Evolutionary conservation across 2,888 invertebrate genomes (phyloP).

Genomic region (Xestia rhomboidea): DNA sequence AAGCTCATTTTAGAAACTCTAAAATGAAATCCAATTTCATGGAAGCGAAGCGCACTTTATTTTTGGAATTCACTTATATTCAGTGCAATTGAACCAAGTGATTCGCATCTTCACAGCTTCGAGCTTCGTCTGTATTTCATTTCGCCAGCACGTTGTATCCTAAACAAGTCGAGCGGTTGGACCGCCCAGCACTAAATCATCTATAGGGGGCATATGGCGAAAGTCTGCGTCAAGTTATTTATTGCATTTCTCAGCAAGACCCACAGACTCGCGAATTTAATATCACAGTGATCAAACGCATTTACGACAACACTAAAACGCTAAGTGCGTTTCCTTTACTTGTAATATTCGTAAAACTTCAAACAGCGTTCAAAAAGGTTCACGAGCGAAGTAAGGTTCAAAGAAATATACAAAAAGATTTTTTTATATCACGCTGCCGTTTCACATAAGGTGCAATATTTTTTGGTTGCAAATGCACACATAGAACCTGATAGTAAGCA

Average conservation of each 20-base stretch:
- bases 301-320: conserved; percentile 81
- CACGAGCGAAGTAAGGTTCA: conserved; percentile 25
- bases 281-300: conserved; percentile 77
- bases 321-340: conserved; percentile 71
- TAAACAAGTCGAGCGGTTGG: conserved; percentile 66
- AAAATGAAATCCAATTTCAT: conserved; percentile 54
- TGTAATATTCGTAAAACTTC: too few relatives aligned
- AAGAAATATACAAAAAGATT: conserved; percentile 6
- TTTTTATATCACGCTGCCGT: conserved; percentile 10
- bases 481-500: conserved; percentile 23
- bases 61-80: conserved; percentile 57
- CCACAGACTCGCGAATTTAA: conserved; percentile 72
- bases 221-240: conserved; percentile 75
- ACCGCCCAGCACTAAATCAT: conserved; percentile 78
- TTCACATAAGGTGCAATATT: conserved; percentile 22
- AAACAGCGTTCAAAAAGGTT: conserved; percentile 40
- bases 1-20: conserved; percentile 48
- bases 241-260: conserved; percentile 79
- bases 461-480: conserved; percentile 28
- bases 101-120: conserved; percentile 42
- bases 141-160: conserved; percentile 54
- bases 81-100: conserved; percentile 55
- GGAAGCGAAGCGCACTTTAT: conserved; percentile 52
- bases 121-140: conserved; percentile 42
- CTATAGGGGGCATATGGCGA: conserved; percentile 72